These are phyloP conservation scores for Myripristis jacobus DNA, from an alignment of 2,797 vertebrate species.

Conservation along the genomic window DNA sequence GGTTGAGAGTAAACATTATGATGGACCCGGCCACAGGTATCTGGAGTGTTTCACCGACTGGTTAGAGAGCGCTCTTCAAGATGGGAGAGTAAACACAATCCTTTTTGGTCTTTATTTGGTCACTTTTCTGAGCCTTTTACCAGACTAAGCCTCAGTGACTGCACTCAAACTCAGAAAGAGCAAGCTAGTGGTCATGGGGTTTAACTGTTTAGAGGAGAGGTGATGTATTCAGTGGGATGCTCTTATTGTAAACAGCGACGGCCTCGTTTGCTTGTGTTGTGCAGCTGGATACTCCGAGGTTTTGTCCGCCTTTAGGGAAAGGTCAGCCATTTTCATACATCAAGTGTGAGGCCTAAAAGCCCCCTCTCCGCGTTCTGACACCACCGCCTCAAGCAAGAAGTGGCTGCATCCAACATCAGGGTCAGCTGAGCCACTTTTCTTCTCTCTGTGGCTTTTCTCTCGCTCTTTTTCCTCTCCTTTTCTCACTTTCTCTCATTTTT, in stretches of 20 bases:
- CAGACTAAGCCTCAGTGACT: constrained; percentile 55
- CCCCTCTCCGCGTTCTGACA: constrained; percentile 63
- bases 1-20: constrained; percentile 77
- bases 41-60: constrained; percentile 75
- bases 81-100: constrained; percentile 75
- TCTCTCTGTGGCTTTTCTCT: constrained; percentile 21
- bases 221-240: constrained; percentile 28
- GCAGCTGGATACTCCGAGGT: constrained; percentile 48
- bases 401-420: constrained; percentile 36
- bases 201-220: constrained; percentile 49
- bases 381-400: constrained; percentile 21
- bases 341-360: constrained; percentile 62
- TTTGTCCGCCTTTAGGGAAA: constrained; percentile 44
- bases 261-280: constrained; percentile 36
- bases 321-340: constrained; percentile 56
- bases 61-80: constrained; percentile 55
- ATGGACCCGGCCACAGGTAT: constrained; percentile 71
- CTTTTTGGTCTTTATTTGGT: constrained; percentile 83
- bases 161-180: constrained; percentile 10
- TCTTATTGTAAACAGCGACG: neutral
- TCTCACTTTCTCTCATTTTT: neutral
- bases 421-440: constrained; percentile 47
- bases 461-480: neutral
- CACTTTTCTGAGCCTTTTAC: constrained; percentile 73
- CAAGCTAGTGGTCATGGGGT: constrained; percentile 15